Percentiles rank a stretch among this genome's conserved stretches.
These are phyloP conservation scores for Hydractinia symbiolongicarpus DNA, from an alignment of 30 jellyfish, hydroid and myxozoan species.

Conservation along the genomic window DNA sequence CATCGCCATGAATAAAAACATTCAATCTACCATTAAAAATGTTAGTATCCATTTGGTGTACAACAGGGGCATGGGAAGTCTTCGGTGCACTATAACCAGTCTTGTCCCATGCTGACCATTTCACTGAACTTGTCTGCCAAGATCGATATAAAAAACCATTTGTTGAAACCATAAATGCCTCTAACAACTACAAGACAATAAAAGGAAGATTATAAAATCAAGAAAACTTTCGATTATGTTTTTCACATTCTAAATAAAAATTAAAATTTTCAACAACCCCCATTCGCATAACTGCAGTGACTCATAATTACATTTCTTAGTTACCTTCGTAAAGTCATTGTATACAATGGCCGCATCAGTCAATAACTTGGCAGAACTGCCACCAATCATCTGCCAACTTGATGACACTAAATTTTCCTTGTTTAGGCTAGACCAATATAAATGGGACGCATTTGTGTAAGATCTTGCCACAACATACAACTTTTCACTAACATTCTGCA, in stretches of 20 bases:
- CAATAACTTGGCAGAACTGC: slow-evolving; percentile 37
- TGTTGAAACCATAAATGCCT: slow-evolving; percentile 76
- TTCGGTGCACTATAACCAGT: slow-evolving; percentile 95
- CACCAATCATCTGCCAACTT: slow-evolving; percentile 63
- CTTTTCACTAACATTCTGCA: slow-evolving; percentile 17
- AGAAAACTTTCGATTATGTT: too few species aligned
- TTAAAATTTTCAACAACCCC: neutral
- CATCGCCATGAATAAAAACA: slow-evolving; percentile 90
- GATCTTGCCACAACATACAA: slow-evolving; percentile 69
- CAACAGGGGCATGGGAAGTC: slow-evolving; percentile 88
- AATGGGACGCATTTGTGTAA: slow-evolving; percentile 47
- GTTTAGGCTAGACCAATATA: slow-evolving; percentile 51
- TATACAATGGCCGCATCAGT: slow-evolving; percentile 75
- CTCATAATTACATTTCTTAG: neutral
- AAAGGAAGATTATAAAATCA: neutral
- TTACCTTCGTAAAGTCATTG: slow-evolving; percentile 79
- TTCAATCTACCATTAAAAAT: slow-evolving; percentile 83
- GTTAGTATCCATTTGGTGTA: slow-evolving; percentile 77
- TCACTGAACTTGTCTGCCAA: slow-evolving; percentile 80
- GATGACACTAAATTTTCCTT: slow-evolving; percentile 28
- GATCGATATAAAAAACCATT: slow-evolving; percentile 90
- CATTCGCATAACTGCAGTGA: neutral
- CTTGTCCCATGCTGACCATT: slow-evolving; percentile 94
- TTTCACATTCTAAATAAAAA: neutral
- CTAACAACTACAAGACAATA: slow-evolving; percentile 53